Evolutionary conservation across 1,140 invertebrate genomes (phyloP).

Genomic region (Zaprionus capensis): DNA sequence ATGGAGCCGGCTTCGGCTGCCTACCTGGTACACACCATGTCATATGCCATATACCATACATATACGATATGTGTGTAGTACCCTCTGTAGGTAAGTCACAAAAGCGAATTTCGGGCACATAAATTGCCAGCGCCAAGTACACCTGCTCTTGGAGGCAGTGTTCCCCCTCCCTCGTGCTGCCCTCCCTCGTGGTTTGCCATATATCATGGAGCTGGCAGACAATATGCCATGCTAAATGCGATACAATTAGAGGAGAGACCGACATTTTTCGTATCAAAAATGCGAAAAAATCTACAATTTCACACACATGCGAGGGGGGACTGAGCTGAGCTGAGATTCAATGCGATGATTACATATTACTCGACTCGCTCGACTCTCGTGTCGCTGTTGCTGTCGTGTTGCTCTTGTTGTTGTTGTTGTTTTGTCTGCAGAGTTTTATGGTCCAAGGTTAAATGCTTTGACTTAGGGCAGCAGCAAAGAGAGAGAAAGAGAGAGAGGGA

Average conservation of each 20-base stretch:
- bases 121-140: constrained; percentile 42
- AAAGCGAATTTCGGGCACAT: constrained; percentile 40
- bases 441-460: constrained; percentile 83
- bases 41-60: too few relatives aligned
- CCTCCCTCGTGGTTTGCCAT: constrained; percentile 30
- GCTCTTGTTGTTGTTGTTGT: constrained; percentile 48
- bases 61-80: not conserved
- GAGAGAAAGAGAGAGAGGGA: not conserved
- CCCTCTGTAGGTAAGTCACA: constrained; percentile 11
- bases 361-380: constrained; percentile 30
- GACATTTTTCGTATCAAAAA: constrained; percentile 59
- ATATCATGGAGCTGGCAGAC: constrained; percentile 70
- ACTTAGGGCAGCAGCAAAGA: constrained; percentile 37
- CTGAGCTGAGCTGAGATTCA: constrained; percentile 64
- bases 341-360: constrained; percentile 81
- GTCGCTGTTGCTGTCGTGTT: constrained; percentile 45
- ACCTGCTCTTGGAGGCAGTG: constrained; percentile 18
- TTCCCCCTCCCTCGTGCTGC: not conserved
- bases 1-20: constrained; percentile 27
- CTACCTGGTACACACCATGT: not conserved
- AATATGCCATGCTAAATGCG: constrained; percentile 80
- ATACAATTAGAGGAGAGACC: constrained; percentile 70
- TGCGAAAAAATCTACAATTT: constrained; percentile 67
- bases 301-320: constrained; percentile 60
- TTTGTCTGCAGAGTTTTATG: constrained; percentile 78